Percentiles rank a stretch among this genome's conserved stretches.
phyloP scores from a whole-genome alignment of 2,113 vertebrate genomes.

The Spheniscus mendiculus region DNA sequence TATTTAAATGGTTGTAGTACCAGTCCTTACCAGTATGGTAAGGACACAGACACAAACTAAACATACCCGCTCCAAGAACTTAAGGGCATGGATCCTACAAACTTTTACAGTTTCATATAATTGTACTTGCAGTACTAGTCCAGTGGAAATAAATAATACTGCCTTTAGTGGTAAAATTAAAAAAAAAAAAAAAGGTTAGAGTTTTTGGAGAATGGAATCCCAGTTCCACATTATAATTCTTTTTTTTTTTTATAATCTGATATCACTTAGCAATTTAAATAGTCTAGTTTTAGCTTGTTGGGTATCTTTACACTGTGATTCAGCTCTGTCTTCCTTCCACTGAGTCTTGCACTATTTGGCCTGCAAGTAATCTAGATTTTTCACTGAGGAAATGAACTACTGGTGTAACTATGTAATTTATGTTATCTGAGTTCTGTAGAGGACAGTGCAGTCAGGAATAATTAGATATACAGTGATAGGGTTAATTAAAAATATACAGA shows the following conservation, averaged over 20 bases:
- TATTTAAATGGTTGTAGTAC: neutral
- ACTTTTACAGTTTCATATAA: neutral
- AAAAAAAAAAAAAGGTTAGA: neutral
- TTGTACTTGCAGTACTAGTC: neutral
- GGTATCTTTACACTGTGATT: neutral
- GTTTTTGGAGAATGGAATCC: neutral
- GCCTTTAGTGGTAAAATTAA: neutral
- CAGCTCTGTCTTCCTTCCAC: neutral
- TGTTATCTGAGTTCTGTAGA: neutral
- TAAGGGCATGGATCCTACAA: neutral
- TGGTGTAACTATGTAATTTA: neutral
- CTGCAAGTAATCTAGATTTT: neutral
- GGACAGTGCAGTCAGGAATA: neutral
- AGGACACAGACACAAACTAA: neutral
- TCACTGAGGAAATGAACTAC: neutral
- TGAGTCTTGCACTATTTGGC: neutral
- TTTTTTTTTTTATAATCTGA: neutral
- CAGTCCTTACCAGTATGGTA: no score
- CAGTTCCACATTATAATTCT: neutral
- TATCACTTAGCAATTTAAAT: neutral
- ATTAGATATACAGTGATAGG: neutral
- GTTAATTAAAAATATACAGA: constrained; percentile 12
- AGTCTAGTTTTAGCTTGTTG: neutral
- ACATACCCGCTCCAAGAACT: neutral
- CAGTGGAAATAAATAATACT: neutral